Base-by-base conservation (phyloP, 2,888 invertebrate species). In the Lithodes maja region DNA sequence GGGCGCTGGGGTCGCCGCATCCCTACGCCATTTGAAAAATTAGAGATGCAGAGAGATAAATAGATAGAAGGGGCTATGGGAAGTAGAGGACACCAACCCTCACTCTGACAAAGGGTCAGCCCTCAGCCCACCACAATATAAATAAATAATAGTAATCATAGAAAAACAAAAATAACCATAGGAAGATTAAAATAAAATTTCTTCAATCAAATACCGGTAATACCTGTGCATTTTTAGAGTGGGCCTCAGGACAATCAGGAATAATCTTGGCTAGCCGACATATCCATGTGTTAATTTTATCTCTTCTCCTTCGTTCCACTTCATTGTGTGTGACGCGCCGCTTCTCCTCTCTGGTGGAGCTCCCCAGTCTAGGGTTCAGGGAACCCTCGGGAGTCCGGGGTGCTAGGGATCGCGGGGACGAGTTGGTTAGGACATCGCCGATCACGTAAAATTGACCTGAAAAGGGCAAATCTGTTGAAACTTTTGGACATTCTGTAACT, bases 201-300 rank as follows among this genome's bases (percentile, higher is more conserved):
- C 33, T 33, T 33, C 33, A 33, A 33, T 33, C 33, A 33, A 33
- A 33, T 33, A 33, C 33, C 33, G 33, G 33, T 61, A 61, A 61
- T 61, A 90, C 89, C 71, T 88, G 89, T 69, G 87, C 55, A 81
- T 75, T 91, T 80, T 89, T 90, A 5, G 89, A 69, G 69, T 87
- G 89, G 17, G 89, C 81, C 77, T 91, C 92, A 7, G 89, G 86
- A 15, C 86, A 90, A 15, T 92, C 91, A 0, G 92, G 92, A 54
- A 99, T 96, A 92, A 99, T 96, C 93, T 98, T 97, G 1, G 98
- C 97, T 89, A 99, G 94, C 94, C 97, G 98, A 83, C 97, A 96
- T 92, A 99, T 99, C 99, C 99, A 99, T 93, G 96, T 97, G 94
- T 99, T 99, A 92, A 99, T 99, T 95, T 99, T 99, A 93, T 99